Evolutionary conservation across 2,888 invertebrate genomes (phyloP).

Genomic region (Blastobasis adustella): DNA sequence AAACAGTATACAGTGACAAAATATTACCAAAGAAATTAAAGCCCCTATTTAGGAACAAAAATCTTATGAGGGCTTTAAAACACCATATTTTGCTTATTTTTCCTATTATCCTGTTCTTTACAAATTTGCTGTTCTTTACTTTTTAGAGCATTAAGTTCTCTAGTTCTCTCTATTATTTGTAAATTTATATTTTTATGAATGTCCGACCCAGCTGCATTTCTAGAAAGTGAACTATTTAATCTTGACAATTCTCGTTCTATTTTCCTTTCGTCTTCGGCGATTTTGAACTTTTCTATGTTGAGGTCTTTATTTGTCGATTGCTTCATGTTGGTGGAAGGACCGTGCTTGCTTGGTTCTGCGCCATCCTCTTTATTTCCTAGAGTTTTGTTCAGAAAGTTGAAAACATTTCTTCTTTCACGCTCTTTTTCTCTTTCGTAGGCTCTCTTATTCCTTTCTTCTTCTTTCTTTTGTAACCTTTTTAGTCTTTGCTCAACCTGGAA

Average conservation of each 20-base stretch:
- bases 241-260: conserved; percentile 79
- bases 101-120: conserved; percentile 81
- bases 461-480: conserved; percentile 77
- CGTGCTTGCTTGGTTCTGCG: conserved; percentile 9
- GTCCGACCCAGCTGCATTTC: conserved; percentile 76
- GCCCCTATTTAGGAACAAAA: not conserved
- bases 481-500: conserved; percentile 78
- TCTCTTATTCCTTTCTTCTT: conserved; percentile 77
- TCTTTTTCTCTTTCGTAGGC: conserved; percentile 78
- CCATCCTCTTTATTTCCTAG: conserved; percentile 54
- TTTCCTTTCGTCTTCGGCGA: conserved; percentile 81
- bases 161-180: conserved; percentile 77
- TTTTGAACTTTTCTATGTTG: conserved; percentile 83
- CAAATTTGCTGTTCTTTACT: conserved; percentile 77
- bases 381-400: conserved; percentile 84
- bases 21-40: not conserved
- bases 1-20: not conserved
- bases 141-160: conserved; percentile 75
- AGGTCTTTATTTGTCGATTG: conserved; percentile 78
- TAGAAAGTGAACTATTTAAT: conserved; percentile 77
- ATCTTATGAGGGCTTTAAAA: conserved; percentile 69
- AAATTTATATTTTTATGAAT: conserved; percentile 76
- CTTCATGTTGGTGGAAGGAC: conserved; percentile 44
- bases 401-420: conserved; percentile 78
- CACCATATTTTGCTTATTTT: conserved; percentile 83